Evolutionary conservation across 2,888 invertebrate genomes (phyloP).

Genomic region (Halictus ligatus): DNA sequence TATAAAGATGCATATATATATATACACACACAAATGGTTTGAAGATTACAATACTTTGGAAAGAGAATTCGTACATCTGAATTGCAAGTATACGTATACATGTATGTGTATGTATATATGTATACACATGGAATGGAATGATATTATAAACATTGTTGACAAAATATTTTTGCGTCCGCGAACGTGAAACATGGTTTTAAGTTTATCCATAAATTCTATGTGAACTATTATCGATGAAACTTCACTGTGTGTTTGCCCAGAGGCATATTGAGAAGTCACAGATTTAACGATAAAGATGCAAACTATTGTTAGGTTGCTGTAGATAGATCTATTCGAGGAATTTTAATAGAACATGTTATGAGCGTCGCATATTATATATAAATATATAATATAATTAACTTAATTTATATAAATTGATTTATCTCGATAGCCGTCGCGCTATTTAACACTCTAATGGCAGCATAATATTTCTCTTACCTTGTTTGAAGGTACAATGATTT

Average conservation of each 20-base stretch:
- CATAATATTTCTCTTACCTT: slow-evolving; percentile 69
- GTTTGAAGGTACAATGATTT: slow-evolving; percentile 48
- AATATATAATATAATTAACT: slow-evolving; percentile 61
- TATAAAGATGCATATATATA: slow-evolving; percentile 22
- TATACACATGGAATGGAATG: slow-evolving; percentile 76
- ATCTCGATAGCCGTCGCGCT: slow-evolving; percentile 65
- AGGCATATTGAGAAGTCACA: slow-evolving; percentile 69
- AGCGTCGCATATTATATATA: slow-evolving; percentile 57
- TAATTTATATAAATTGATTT: slow-evolving; percentile 71
- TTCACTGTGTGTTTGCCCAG: slow-evolving; percentile 72
- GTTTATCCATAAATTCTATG: slow-evolving; percentile 77
- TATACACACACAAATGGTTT: slow-evolving; percentile 65
- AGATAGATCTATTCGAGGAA: slow-evolving; percentile 73
- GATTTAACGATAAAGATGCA: slow-evolving; percentile 63
- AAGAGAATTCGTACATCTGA: slow-evolving; percentile 62
- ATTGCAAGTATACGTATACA: background rate
- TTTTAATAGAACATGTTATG: slow-evolving; percentile 68
- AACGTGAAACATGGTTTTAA: slow-evolving; percentile 72
- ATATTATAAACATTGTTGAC: slow-evolving; percentile 83
- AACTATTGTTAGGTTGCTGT: slow-evolving; percentile 68
- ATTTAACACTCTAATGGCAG: slow-evolving; percentile 64
- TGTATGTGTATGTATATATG: slow-evolving; percentile 54
- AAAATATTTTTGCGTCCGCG: slow-evolving; percentile 80
- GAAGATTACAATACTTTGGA: slow-evolving; percentile 75
- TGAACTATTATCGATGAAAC: slow-evolving; percentile 71